Percentiles rank a stretch among this genome's conserved stretches.
These are phyloP conservation scores for Chanos chanos DNA, from an alignment of 2,797 vertebrate species.

Conservation along the genomic window DNA sequence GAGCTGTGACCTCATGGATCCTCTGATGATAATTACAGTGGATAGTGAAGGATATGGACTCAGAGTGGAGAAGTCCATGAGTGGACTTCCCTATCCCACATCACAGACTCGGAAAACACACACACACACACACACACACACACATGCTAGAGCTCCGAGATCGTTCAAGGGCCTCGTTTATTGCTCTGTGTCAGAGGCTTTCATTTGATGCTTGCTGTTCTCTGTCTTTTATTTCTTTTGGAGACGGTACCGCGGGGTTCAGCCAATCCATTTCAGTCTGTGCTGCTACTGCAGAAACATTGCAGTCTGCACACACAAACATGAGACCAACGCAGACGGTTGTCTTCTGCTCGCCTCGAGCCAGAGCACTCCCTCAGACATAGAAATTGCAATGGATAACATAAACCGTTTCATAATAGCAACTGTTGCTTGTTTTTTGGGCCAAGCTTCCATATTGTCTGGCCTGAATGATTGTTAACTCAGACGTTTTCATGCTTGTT, in stretches of 20 bases:
- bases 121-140: conserved; percentile 21
- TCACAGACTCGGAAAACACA: conserved; percentile 43
- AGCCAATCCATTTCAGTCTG: conserved; percentile 48
- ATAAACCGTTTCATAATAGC: conserved; percentile 1
- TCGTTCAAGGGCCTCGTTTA: conserved; percentile 58
- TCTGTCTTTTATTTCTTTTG: conserved; percentile 57
- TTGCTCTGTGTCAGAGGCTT: conserved; percentile 56
- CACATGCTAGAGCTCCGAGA: conserved; percentile 30
- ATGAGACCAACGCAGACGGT: not conserved
- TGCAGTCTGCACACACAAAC: not conserved
- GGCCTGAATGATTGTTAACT: too few relatives aligned
- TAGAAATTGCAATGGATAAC: not conserved
- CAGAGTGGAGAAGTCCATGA: conserved; percentile 34
- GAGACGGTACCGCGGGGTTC: conserved; percentile 43
- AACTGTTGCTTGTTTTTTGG: not conserved
- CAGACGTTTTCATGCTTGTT: too few relatives aligned
- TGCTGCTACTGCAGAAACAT: conserved; percentile 22
- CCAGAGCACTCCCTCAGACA: not conserved
- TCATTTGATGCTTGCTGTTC: conserved; percentile 50
- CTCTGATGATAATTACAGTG: conserved; percentile 29
- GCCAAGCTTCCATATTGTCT: not conserved
- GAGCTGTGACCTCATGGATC: conserved; percentile 7
- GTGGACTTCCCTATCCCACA: conserved; percentile 48
- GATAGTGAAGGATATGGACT: conserved; percentile 38
- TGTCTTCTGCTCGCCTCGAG: not conserved